A percentile compares a stretch with the other conserved stretches of the same genome.
phyloP scores from a whole-genome alignment of 2,113 vertebrate genomes.

The Colius striatus region DNA sequence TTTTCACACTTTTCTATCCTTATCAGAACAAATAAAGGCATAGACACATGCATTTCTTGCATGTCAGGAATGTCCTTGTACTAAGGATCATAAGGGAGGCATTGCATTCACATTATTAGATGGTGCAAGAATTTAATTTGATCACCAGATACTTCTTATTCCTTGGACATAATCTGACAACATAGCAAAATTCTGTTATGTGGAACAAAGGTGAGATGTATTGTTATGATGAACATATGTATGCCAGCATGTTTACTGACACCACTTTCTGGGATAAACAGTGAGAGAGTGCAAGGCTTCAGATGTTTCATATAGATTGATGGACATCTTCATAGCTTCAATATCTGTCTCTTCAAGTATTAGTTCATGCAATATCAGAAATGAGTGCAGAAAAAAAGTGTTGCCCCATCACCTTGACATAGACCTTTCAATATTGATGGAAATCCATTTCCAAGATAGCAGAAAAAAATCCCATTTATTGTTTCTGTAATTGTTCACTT shows the following conservation, averaged over 20 bases:
- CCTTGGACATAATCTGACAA: neutral
- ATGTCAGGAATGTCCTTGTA: neutral
- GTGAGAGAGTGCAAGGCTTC: neutral
- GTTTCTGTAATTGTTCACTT: neutral
- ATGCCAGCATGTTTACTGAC: neutral
- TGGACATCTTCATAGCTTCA: neutral
- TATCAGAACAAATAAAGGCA: neutral
- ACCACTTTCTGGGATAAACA: neutral
- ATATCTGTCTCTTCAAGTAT: neutral
- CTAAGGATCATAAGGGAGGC: neutral
- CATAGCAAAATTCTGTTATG: neutral
- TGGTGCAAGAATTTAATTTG: neutral
- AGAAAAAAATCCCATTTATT: neutral
- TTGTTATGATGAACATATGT: rapidly evolving
- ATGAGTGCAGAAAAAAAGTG: neutral
- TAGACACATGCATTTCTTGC: neutral
- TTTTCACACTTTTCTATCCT: neutral
- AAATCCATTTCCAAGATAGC: neutral
- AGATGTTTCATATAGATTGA: neutral
- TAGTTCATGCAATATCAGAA: neutral
- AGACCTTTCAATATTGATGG: neutral
- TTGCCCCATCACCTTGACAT: too few relatives aligned
- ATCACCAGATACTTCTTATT: neutral
- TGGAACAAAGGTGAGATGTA: neutral
- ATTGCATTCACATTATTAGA: neutral